phyloP scores from a whole-genome alignment of 2,888 invertebrate species.

The Halictus ligatus region DNA sequence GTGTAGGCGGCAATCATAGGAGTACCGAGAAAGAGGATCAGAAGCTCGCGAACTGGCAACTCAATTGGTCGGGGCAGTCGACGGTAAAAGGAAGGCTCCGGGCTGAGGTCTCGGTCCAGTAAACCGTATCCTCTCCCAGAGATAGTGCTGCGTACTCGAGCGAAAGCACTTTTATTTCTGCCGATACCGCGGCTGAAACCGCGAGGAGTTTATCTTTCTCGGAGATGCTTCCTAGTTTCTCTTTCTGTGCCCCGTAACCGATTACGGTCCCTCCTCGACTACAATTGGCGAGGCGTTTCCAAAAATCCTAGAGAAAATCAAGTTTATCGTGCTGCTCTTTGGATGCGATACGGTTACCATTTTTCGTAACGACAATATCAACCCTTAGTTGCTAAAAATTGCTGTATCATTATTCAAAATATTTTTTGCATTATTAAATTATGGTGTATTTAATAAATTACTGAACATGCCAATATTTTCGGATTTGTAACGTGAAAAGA shows the following conservation, averaged over 20 bases:
- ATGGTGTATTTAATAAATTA: no score
- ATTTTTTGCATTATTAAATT: no score
- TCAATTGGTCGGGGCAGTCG: slow-evolving; percentile 34
- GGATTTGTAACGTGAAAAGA: no score
- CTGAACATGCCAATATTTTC: no score
- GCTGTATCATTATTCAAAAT: no score
- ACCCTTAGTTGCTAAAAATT: no score
- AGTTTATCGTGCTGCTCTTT: neutral
- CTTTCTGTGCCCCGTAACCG: neutral
- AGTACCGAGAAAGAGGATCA: slow-evolving; percentile 22
- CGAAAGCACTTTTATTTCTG: slow-evolving; percentile 35
- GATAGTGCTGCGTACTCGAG: slow-evolving; percentile 39
- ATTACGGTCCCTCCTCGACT: neutral
- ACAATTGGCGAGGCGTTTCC: neutral
- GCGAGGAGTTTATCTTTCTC: neutral
- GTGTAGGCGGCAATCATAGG: slow-evolving; percentile 4
- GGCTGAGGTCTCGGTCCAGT: slow-evolving; percentile 50
- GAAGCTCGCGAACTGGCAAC: slow-evolving; percentile 11
- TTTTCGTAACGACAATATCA: neutral
- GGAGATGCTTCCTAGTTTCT: slow-evolving; percentile 22
- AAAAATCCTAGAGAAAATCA: neutral
- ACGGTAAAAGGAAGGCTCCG: slow-evolving; percentile 42
- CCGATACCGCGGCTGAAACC: neutral
- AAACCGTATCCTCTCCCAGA: slow-evolving; percentile 39
- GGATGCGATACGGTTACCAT: neutral